These are phyloP conservation scores for Aurelia aurita DNA, from an alignment of 30 jellyfish, hydroid and myxozoan species.

Conservation along the genomic window DNA sequence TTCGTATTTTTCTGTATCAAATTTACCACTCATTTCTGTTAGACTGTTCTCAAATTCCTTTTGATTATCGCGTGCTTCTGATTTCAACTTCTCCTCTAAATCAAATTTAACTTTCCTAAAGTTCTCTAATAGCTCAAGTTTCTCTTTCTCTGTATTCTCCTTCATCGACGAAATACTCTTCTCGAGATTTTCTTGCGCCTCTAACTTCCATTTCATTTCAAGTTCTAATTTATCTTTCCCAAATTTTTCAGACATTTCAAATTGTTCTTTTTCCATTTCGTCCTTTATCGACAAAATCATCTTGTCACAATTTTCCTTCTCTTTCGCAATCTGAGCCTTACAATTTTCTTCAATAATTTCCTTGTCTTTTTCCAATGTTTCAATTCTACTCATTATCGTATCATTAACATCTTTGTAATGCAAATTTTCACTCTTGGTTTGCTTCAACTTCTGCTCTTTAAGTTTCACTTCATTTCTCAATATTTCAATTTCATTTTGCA, in stretches of 20 bases:
- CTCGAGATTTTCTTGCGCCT: background rate
- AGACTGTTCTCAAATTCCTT: too few relatives aligned
- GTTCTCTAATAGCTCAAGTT: background rate
- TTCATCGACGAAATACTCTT: background rate
- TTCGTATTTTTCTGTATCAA: conserved; percentile 29
- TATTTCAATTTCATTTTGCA: conserved; percentile 6
- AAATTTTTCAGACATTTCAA: background rate
- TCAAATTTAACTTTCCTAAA: background rate
- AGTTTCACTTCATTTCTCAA: conserved; percentile 21
- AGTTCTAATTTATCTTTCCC: background rate
- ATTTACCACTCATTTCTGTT: conserved; percentile 2
- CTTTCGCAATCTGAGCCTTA: too few relatives aligned
- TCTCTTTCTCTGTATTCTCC: background rate
- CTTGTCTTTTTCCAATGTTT: conserved; percentile 5
- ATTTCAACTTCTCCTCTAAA: background rate
- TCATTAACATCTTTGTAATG: conserved; percentile 38
- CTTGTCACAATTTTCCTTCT: too few relatives aligned
- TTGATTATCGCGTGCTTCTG: too few relatives aligned
- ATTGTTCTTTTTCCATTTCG: conserved; percentile 15
- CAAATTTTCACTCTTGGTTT: conserved; percentile 9
- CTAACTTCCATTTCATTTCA: background rate
- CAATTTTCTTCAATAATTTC: too few relatives aligned
- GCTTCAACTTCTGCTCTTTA: conserved; percentile 13
- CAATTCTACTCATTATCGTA: conserved; percentile 36
- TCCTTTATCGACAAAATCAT: background rate